Base-by-base conservation (phyloP, 35 echinoderm and acorn worm genomes). In the Heliocidaris tuberculata region DNA sequence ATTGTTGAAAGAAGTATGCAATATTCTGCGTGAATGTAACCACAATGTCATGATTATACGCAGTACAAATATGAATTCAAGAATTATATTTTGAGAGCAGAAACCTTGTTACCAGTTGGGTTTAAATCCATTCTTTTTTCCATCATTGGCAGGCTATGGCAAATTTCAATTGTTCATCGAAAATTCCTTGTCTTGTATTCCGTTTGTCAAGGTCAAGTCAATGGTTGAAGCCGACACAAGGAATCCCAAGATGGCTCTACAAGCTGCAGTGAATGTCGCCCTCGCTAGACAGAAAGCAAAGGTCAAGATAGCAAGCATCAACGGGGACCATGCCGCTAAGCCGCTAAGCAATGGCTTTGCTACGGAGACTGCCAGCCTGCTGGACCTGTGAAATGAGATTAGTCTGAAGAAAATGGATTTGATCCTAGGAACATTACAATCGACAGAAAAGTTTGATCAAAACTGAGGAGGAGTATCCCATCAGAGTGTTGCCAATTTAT, bases 221-320 rank as follows among this genome's bases (percentile, higher is more conserved):
- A 89, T 89, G 87, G 87, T 47, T 47, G 47, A 32, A 89, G 87
- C 87, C 87, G 2, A 32, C 87, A 89, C 87, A 48, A 89, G 87
- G 47, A 16, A 31, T 17, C 87, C 87, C 87, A 48, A 47, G 31
- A 42, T 32, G 87, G 87, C 87, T 13, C 87, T 89, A 7, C 12
- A 89, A 27, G 87, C 87, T 15, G 87, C 87, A 7, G 47, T 21
- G 31, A 89, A 89, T 48, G 87, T 89, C 31, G 87, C 87, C 87
- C 31, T 47, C 31, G 87, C 87, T 15, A 89, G 87, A 48, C 31
- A 27, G 47, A 89, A 89, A 89, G 87, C 87, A 19, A 89, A 89
- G 32, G 87, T 47, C 31, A 42, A 89, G 19, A 31, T 89, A 24
- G 87, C 87, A 4, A 78, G 65, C 65, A n/a, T 78, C 21, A 78